Evolutionary conservation across 2,888 invertebrate genomes (phyloP).

Genomic region (Drosophila dives): DNA sequence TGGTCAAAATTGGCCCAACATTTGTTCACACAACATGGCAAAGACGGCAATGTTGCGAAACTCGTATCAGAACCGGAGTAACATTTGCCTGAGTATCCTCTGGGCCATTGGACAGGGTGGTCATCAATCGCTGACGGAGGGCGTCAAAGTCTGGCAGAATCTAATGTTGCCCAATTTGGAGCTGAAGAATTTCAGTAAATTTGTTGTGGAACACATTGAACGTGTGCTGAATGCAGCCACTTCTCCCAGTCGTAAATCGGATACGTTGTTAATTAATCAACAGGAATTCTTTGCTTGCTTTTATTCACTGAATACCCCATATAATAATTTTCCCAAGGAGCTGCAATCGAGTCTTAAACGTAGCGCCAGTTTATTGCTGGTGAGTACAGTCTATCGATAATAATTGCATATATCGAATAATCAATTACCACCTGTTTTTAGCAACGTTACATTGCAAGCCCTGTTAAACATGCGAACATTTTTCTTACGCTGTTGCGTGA

Average conservation of each 20-base stretch:
- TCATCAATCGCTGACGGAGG: conserved; percentile 87
- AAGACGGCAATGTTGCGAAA: conserved; percentile 88
- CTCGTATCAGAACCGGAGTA: conserved; percentile 91
- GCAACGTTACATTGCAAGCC: conserved; percentile 79
- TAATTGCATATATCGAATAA: neutral
- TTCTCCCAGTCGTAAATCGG: conserved; percentile 54
- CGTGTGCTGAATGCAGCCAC: conserved; percentile 67
- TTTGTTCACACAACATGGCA: conserved; percentile 87
- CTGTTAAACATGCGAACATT: conserved; percentile 78
- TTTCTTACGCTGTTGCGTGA: conserved; percentile 81
- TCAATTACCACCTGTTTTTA: conserved; percentile 27
- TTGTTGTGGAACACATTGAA: conserved; percentile 87
- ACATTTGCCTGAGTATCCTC: conserved; percentile 89
- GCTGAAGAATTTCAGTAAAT: conserved; percentile 89
- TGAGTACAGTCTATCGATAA: conserved; percentile 45
- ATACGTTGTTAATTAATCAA: conserved; percentile 53
- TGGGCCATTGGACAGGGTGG: conserved; percentile 93
- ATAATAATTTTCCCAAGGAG: conserved; percentile 74
- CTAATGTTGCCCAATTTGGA: conserved; percentile 90
- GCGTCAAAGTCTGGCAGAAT: conserved; percentile 91
- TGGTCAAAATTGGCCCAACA: conserved; percentile 88
- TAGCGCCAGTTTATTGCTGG: conserved; percentile 78
- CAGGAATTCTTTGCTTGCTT: conserved; percentile 81
- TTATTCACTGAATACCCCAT: conserved; percentile 69
- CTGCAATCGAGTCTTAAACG: conserved; percentile 74